Conservation (phyloP, 92 coral and sea anemone genomes). For the Porites evermanni region DNA sequence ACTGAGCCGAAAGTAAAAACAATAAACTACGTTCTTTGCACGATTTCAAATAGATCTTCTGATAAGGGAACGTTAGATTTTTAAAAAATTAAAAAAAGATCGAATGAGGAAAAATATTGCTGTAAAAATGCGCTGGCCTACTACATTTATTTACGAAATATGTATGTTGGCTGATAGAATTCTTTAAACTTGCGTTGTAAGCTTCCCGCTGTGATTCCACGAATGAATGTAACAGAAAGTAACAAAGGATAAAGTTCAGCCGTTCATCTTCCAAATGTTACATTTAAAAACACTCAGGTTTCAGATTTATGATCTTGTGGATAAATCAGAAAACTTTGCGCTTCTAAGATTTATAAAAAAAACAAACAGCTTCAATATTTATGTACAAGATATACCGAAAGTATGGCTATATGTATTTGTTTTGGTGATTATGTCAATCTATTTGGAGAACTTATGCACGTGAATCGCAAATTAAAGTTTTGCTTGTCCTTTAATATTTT, state of each 20-base stretch:
- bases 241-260: not conserved
- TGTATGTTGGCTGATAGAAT: not conserved
- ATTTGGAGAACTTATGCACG: not conserved
- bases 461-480: not conserved
- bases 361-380: not conserved
- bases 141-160: not conserved
- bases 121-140: not conserved
- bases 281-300: not conserved
- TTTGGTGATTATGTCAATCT: not conserved
- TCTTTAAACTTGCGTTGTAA: not conserved
- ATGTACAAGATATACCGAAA: not conserved
- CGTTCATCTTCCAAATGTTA: not conserved
- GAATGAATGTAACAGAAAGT: not conserved
- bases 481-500: not conserved
- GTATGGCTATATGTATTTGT: not conserved
- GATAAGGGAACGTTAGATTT: not conserved
- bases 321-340: not conserved
- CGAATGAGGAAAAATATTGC: not conserved
- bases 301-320: not conserved
- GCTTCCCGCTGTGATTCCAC: not conserved
- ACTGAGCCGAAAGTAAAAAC: not conserved
- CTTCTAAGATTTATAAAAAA: not conserved
- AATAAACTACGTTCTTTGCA: not conserved
- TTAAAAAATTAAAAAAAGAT: not conserved
- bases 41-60: not conserved